Evolutionary conservation across 2,797 vertebrate species (phyloP).

Genomic region (Lycodopsis pacificus): DNA sequence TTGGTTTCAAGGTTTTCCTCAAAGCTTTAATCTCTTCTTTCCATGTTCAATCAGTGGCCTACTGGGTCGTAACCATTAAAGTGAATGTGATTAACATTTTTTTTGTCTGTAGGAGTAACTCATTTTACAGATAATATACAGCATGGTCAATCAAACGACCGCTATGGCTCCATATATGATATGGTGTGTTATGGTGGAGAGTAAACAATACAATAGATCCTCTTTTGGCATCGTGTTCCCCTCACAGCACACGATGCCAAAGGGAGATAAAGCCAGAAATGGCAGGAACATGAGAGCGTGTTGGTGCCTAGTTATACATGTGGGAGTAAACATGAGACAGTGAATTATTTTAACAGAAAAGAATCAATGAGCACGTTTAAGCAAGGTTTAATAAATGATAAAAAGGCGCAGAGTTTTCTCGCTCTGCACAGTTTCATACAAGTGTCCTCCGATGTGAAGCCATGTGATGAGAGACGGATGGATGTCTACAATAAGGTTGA

Average conservation of each 20-base stretch:
- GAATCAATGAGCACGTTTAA: conserved; percentile 3
- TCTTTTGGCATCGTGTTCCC: too few relatives aligned
- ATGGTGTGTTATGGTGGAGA: background rate
- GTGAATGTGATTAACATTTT: background rate
- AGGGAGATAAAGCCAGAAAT: conserved; percentile 18
- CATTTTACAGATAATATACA: background rate
- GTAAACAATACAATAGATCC: conserved; percentile 19
- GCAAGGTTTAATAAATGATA: conserved; percentile 1
- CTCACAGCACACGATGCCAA: too few relatives aligned
- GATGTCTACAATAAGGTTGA: conserved; percentile 63
- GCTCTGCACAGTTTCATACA: conserved; percentile 3
- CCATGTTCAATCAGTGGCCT: conserved; percentile 12
- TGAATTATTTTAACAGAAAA: conserved; percentile 18
- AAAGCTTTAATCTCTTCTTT: background rate
- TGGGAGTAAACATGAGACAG: conserved; percentile 6
- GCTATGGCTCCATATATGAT: background rate
- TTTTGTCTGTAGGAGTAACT: conserved; percentile 3
- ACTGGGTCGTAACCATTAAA: background rate
- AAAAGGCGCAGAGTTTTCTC: background rate
- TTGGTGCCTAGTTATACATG: background rate
- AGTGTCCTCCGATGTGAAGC: conserved; percentile 39
- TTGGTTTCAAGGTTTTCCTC: background rate
- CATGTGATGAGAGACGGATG: conserved; percentile 62
- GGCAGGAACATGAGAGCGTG: background rate
- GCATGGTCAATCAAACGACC: conserved; percentile 12